Conservation (phyloP, 2,888 invertebrate species). For the Platycnemis pennipes region DNA sequence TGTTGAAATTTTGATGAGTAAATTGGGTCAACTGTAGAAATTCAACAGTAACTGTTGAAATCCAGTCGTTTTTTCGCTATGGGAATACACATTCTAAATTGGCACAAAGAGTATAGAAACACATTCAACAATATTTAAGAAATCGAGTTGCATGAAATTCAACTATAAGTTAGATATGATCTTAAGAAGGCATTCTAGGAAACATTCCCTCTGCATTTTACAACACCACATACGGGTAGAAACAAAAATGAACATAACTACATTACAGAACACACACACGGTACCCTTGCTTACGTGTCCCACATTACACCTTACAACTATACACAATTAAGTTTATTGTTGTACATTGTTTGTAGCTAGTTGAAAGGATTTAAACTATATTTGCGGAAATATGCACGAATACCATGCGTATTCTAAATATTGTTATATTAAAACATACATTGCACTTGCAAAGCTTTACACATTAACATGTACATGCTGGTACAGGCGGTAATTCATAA, state of each 20-base stretch:
- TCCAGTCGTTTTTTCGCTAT: too few species aligned
- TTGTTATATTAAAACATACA: neutral
- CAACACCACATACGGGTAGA: too few species aligned
- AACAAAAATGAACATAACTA: neutral
- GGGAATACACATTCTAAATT: too few species aligned
- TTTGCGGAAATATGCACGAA: neutral
- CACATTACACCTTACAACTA: neutral
- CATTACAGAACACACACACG: neutral
- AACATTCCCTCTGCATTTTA: too few species aligned
- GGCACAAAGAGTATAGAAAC: too few species aligned
- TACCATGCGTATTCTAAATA: slow-evolving; percentile 47
- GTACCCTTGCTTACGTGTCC: neutral
- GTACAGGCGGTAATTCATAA: slow-evolving; percentile 28
- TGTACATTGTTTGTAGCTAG: too few species aligned
- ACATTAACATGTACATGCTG: slow-evolving; percentile 49
- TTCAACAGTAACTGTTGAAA: too few species aligned
- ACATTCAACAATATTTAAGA: too few species aligned
- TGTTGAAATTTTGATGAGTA: too few species aligned
- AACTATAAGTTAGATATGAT: neutral
- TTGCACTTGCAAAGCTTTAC: neutral
- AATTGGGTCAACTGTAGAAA: too few species aligned
- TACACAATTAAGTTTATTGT: neutral
- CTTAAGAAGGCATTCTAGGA: neutral
- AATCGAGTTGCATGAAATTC: too few species aligned
- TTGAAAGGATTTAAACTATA: too few species aligned